Conservation (phyloP, 37 sponge, comb jelly and placozoan genomes). For the Agelas oroides region DNA sequence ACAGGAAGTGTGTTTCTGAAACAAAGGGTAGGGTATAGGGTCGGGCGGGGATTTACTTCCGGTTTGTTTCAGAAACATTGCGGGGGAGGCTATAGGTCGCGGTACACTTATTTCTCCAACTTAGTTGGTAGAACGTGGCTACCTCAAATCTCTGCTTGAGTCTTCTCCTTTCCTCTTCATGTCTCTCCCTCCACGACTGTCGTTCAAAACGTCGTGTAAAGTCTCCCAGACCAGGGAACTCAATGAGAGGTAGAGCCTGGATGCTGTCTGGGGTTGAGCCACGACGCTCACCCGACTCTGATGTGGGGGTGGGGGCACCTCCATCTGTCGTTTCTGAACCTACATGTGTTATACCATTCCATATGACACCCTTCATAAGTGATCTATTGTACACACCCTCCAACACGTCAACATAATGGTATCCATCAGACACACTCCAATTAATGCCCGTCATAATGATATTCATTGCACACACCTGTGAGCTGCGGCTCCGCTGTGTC, state of each 20-base stretch:
- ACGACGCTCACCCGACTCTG: constrained; percentile 56
- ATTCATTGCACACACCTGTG: constrained; percentile 3
- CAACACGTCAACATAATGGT: not conserved
- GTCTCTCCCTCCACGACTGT: constrained; percentile 77
- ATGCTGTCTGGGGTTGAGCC: not conserved
- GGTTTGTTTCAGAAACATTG: too few species aligned
- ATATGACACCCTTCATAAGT: too few species aligned
- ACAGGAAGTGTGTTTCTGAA: too few species aligned
- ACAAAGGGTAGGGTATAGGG: too few species aligned
- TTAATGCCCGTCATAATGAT: not conserved
- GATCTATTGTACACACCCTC: too few species aligned
- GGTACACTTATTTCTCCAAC: too few species aligned
- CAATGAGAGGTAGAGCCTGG: constrained; percentile 30
- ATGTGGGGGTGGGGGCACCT: constrained; percentile 44
- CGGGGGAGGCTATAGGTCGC: too few species aligned
- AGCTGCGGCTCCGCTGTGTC: not conserved
- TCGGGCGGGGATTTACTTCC: too few species aligned
- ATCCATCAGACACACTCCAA: not conserved
- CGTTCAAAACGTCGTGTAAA: constrained; percentile 59
- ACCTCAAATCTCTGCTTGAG: constrained; percentile 44
- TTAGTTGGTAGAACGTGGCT: not conserved
- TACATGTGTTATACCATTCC: too few species aligned
- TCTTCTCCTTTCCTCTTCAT: constrained; percentile 61
- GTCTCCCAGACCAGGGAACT: constrained; percentile 24
- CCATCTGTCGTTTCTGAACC: not conserved